Evolutionary conservation across 1,140 invertebrate genomes (phyloP).

Genomic region (Himalopsyche phryganea): DNA sequence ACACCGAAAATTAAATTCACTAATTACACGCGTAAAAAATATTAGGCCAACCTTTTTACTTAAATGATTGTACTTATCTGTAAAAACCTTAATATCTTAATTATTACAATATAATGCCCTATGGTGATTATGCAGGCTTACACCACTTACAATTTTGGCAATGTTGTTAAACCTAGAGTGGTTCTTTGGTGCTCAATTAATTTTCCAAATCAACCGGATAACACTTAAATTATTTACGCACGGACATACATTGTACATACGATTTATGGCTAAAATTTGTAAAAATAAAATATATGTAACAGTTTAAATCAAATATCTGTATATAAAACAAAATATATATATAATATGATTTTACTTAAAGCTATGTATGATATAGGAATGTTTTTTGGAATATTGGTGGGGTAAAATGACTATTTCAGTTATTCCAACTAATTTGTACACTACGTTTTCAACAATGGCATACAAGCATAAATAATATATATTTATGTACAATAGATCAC

Average conservation of each 20-base stretch:
- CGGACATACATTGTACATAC: no score
- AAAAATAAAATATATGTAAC: no score
- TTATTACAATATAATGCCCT: neutral
- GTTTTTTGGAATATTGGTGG: slow-evolving; percentile 33
- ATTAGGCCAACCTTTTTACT: neutral
- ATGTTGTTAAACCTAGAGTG: no score
- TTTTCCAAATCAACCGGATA: no score
- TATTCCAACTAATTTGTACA: slow-evolving; percentile 26
- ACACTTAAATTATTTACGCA: no score
- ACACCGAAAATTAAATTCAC: neutral
- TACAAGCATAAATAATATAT: neutral
- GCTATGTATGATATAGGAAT: slow-evolving; percentile 21
- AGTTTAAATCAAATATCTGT: no score
- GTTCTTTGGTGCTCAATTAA: no score
- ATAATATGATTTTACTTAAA: neutral
- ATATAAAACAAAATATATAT: no score
- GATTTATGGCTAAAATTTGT: no score
- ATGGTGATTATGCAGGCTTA: slow-evolving; percentile 4
- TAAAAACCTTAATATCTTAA: no score
- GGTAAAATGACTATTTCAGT: slow-evolving; percentile 26
- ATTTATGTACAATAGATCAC: no score
- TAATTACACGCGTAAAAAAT: neutral
- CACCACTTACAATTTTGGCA: no score
- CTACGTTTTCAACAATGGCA: slow-evolving; percentile 12
- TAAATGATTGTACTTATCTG: neutral